Conservation (phyloP, 2,797 vertebrate genomes). For the Gambusia yucatana region DNA sequence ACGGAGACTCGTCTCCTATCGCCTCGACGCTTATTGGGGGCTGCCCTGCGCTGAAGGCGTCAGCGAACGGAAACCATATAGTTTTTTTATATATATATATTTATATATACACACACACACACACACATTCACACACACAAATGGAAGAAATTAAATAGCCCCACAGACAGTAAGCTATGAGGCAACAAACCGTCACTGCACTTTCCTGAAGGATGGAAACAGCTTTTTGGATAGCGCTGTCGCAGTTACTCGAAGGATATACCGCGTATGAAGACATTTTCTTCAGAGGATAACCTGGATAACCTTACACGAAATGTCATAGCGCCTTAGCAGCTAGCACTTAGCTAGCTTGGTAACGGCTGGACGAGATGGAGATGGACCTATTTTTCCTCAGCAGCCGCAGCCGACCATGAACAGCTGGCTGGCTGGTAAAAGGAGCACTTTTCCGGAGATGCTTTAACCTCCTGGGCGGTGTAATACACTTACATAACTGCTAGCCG, state of each 20-base stretch:
- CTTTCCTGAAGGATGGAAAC: conserved; percentile 68
- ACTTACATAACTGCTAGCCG: conserved; percentile 72
- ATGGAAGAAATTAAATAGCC: conserved; percentile 57
- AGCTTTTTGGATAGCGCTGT: conserved; percentile 28
- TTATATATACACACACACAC: conserved; percentile 5
- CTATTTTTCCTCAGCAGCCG: conserved; percentile 51
- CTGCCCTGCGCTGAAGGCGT: conserved; percentile 52
- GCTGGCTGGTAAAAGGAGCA: conserved; percentile 61
- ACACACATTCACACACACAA: conserved; percentile 23
- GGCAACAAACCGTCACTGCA: conserved; percentile 30
- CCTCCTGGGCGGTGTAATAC: conserved; percentile 68
- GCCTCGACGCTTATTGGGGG: conserved; percentile 39
- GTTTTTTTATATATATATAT: conserved; percentile 22
- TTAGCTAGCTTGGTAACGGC: conserved; percentile 68
- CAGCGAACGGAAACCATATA: conserved; percentile 55
- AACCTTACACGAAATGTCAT: conserved; percentile 83
- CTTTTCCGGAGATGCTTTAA: conserved; percentile 72
- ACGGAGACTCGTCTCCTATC: conserved; percentile 22
- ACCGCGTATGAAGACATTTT: conserved; percentile 54
- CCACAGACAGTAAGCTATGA: conserved; percentile 50
- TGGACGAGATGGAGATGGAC: conserved; percentile 71
- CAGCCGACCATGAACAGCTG: conserved; percentile 65
- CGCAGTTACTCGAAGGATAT: conserved; percentile 52
- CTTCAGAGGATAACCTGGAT: conserved; percentile 78
- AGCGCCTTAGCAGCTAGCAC: conserved; percentile 75